Conservation (phyloP, 1,140 invertebrate genomes). For the Drosophila mayri region DNA sequence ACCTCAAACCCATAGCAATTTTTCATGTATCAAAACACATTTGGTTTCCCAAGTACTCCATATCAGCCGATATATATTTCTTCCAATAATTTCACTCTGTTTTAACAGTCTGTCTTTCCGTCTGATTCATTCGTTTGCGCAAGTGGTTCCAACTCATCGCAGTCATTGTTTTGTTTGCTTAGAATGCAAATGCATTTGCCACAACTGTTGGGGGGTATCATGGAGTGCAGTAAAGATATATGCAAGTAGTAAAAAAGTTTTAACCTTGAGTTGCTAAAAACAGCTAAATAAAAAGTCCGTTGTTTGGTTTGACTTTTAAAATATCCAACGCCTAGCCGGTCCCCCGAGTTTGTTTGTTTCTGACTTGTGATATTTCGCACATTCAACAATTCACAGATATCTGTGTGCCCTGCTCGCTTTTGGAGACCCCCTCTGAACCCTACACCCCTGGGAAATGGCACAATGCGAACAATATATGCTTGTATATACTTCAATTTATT, state of each 20-base stretch:
- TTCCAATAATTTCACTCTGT: constrained; percentile 19
- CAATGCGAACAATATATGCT: constrained; percentile 60
- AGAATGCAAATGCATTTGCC: constrained; percentile 27
- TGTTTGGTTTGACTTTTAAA: constrained; percentile 25
- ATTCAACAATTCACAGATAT: constrained; percentile 30
- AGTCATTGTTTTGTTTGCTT: constrained; percentile 25
- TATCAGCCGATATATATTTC: constrained; percentile 11
- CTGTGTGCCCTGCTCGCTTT: not conserved
- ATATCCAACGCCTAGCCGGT: constrained; percentile 20
- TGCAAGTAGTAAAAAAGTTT: constrained; percentile 14
- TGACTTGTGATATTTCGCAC: constrained; percentile 76
- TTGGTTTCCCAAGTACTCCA: not conserved
- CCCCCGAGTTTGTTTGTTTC: constrained; percentile 13
- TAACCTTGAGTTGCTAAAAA: constrained; percentile 54
- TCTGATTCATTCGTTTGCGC: constrained; percentile 36
- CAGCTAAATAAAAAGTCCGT: constrained; percentile 30
- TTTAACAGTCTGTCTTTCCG: not conserved
- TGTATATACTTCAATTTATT: constrained; percentile 69
- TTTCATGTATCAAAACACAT: not conserved
- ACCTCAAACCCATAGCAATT: not conserved
- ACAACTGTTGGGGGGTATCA: constrained; percentile 6
- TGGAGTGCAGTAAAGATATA: constrained; percentile 34
- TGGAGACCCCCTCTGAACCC: not conserved
- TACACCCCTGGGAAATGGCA: constrained; percentile 59
- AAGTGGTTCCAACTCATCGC: constrained; percentile 16